Conservation (phyloP, 1,140 invertebrate species). For the Lordiphosa collinella region DNA sequence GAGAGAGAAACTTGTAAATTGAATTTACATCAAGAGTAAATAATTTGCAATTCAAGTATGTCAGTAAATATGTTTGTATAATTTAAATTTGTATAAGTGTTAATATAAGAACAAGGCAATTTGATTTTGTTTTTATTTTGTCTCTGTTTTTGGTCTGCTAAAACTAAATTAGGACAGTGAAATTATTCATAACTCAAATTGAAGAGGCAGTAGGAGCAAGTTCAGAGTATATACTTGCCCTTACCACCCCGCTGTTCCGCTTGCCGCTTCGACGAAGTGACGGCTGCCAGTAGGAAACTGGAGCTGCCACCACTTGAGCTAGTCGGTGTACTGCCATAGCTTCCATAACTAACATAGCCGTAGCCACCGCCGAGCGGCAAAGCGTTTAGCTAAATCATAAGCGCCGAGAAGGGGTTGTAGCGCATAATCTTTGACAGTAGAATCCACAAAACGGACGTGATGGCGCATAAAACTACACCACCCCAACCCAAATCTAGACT, state of each 20-base stretch:
- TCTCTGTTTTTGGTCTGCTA: conserved; percentile 36
- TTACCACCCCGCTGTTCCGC: conserved; percentile 55
- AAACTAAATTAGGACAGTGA: conserved; percentile 27
- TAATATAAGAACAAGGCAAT: conserved; percentile 66
- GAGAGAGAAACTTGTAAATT: conserved; percentile 53
- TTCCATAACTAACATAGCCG: conserved; percentile 42
- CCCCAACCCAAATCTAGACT: conserved; percentile 91
- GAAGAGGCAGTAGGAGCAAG: neutral
- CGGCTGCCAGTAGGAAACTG: conserved; percentile 52
- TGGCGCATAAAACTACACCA: conserved; percentile 87
- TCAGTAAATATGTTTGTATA: conserved; percentile 39
- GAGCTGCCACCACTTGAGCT: conserved; percentile 51
- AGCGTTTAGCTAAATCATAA: conserved; percentile 83
- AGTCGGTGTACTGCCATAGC: conserved; percentile 43
- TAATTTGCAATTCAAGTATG: conserved; percentile 26
- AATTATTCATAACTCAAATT: conserved; percentile 1
- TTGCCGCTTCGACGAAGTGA: conserved; percentile 63
- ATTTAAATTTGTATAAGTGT: conserved; percentile 29
- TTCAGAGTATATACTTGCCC: conserved; percentile 60
- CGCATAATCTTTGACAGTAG: conserved; percentile 93
- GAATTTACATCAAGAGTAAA: conserved; percentile 59
- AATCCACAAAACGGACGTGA: conserved; percentile 91
- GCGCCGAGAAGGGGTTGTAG: conserved; percentile 89
- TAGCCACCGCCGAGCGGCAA: conserved; percentile 69
- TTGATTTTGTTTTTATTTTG: conserved; percentile 49